Evolutionary conservation across 2,888 invertebrate genomes (phyloP).

Genomic region (Phalangium opilio): DNA sequence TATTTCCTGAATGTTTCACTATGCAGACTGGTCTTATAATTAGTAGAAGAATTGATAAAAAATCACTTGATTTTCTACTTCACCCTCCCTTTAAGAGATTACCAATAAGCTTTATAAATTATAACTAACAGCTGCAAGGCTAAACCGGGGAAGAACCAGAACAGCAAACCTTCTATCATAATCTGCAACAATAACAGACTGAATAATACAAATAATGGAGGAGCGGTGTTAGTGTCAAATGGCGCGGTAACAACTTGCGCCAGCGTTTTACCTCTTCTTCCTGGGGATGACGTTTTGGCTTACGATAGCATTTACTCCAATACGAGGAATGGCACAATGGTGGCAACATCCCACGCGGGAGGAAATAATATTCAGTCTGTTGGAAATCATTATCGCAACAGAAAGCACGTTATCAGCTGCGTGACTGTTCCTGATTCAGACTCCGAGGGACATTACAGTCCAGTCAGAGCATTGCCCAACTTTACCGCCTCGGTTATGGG

Average conservation of each 20-base stretch:
- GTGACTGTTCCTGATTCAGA: conserved; percentile 52
- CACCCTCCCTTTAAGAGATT: too few relatives aligned
- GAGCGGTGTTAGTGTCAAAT: conserved; percentile 40
- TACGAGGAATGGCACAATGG: conserved; percentile 1
- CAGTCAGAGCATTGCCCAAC: conserved; percentile 20
- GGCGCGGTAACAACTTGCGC: conserved; percentile 15
- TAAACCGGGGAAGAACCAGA: too few relatives aligned
- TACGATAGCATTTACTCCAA: conserved; percentile 3
- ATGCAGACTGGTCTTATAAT: too few relatives aligned
- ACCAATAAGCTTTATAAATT: too few relatives aligned
- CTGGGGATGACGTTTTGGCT: conserved; percentile 7
- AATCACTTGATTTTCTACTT: too few relatives aligned
- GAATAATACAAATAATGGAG: too few relatives aligned
- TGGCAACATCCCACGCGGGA: background rate
- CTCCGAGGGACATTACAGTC: conserved; percentile 23
- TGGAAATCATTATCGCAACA: conserved; percentile 12
- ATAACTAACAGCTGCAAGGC: too few relatives aligned
- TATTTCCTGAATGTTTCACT: too few relatives aligned
- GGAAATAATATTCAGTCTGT: background rate
- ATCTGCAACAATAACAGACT: too few relatives aligned
- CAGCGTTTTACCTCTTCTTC: conserved; percentile 19
- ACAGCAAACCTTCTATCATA: too few relatives aligned
- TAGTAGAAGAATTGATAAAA: too few relatives aligned
- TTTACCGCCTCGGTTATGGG: conserved; percentile 18
- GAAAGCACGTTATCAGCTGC: conserved; percentile 41